phyloP scores from a whole-genome alignment of 2,113 vertebrate genomes.

The Empidonax traillii region DNA sequence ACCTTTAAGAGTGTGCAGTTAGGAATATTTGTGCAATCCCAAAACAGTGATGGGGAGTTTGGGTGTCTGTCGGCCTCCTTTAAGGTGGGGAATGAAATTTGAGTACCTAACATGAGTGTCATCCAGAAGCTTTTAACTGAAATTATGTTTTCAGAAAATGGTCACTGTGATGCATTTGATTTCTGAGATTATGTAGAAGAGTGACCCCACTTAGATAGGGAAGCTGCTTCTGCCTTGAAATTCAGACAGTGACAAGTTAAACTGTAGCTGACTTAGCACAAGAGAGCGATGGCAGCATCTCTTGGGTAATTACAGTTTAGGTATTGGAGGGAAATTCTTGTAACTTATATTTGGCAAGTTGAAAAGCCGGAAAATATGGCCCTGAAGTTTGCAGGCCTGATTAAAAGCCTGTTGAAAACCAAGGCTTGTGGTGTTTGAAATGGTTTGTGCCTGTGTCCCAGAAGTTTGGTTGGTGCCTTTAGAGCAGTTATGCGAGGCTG shows the following conservation, averaged over 20 bases:
- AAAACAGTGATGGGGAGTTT: not conserved
- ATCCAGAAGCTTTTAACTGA: not conserved
- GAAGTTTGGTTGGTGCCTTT: not conserved
- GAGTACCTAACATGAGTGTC: not conserved
- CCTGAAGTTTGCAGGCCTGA: no score
- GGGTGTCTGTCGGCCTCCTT: not conserved
- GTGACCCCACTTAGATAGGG: no score
- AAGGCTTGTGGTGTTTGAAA: not conserved
- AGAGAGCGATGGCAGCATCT: not conserved
- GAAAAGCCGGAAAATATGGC: not conserved
- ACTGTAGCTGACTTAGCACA: not conserved
- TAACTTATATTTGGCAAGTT: not conserved
- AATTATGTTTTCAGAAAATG: not conserved
- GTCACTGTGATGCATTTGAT: not conserved
- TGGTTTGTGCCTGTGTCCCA: not conserved
- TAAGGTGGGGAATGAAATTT: not conserved
- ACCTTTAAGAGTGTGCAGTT: not conserved
- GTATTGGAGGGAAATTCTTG: not conserved
- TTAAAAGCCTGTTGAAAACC: constrained; percentile 8
- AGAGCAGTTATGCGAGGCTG: not conserved
- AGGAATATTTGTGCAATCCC: not conserved
- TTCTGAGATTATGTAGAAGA: no score
- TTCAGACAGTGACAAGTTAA: not conserved
- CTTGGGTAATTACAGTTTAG: not conserved
- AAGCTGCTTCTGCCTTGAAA: not conserved